A percentile compares a stretch with the other conserved stretches of the same genome.
These are phyloP conservation scores for Formica exsecta DNA, from an alignment of 1,140 invertebrate species.

Conservation along the genomic window DNA sequence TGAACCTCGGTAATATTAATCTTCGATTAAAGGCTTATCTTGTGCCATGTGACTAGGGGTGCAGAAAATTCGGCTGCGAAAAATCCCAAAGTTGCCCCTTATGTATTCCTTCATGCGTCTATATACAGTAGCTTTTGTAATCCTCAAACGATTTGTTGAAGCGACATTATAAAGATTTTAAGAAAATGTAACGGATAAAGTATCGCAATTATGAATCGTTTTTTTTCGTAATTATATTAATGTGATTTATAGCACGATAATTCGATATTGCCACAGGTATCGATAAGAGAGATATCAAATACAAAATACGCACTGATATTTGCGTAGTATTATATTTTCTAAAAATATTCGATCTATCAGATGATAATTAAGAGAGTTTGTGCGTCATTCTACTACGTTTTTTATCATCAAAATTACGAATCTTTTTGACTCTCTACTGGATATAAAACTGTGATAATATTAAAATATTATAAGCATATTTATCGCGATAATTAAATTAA, in stretches of 20 bases:
- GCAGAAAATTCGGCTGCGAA: constrained; percentile 77
- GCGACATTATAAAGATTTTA: background rate
- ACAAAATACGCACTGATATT: too few relatives aligned
- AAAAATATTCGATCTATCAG: too few relatives aligned
- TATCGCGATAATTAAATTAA: too few relatives aligned
- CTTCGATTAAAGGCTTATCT: constrained; percentile 80
- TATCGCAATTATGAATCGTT: background rate
- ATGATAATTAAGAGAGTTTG: too few relatives aligned
- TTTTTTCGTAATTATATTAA: background rate
- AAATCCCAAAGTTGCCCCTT: constrained; percentile 58
- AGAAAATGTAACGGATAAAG: background rate
- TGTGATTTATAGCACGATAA: background rate
- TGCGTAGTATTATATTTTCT: too few relatives aligned
- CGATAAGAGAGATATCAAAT: too few relatives aligned
- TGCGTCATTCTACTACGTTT: too few relatives aligned
- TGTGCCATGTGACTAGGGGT: constrained; percentile 58
- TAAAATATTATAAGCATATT: too few relatives aligned
- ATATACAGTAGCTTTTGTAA: background rate
- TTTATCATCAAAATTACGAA: too few relatives aligned
- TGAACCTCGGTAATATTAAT: constrained; percentile 77
- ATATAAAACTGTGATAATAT: too few relatives aligned
- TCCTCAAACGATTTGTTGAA: constrained; percentile 28
- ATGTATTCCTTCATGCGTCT: background rate
- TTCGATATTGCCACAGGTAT: background rate
- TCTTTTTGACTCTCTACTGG: too few relatives aligned